Evolutionary conservation across 2,113 vertebrate species (phyloP).

Genomic region (Triplophysa dalaica): DNA sequence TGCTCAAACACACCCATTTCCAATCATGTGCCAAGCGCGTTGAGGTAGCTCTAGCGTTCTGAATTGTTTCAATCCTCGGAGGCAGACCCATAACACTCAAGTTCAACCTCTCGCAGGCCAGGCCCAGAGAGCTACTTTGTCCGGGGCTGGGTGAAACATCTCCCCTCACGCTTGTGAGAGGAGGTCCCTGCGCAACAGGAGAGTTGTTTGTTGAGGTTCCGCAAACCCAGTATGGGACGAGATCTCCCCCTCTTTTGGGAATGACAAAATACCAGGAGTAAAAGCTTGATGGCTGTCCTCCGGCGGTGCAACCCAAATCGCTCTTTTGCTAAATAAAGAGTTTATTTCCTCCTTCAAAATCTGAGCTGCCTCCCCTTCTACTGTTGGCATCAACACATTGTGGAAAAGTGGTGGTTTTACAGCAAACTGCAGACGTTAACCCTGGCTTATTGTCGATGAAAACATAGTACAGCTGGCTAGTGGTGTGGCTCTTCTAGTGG

Average conservation of each 20-base stretch:
- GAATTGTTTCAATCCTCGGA: too few species aligned
- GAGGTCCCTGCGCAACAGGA: too few species aligned
- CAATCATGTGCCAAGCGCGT: too few species aligned
- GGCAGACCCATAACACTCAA: too few species aligned
- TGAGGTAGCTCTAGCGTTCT: too few species aligned
- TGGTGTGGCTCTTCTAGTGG: not conserved
- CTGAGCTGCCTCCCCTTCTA: not conserved
- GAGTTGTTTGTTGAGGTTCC: too few species aligned
- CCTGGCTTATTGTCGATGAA: not conserved
- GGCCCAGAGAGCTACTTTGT: too few species aligned
- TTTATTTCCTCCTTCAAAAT: not conserved
- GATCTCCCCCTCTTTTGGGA: not conserved
- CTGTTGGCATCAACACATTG: not conserved
- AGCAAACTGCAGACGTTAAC: not conserved
- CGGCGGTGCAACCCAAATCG: not conserved
- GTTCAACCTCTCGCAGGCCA: too few species aligned
- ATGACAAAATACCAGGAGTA: not conserved
- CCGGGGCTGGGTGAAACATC: too few species aligned
- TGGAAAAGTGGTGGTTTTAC: not conserved
- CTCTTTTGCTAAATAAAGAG: not conserved
- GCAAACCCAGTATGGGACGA: too few species aligned
- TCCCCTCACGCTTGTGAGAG: too few species aligned
- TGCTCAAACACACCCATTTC: too few species aligned
- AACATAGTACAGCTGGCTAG: not conserved
- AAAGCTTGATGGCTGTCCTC: not conserved